These are phyloP conservation scores for Anhinga anhinga DNA, from an alignment of 2,113 vertebrate species.

Conservation along the genomic window DNA sequence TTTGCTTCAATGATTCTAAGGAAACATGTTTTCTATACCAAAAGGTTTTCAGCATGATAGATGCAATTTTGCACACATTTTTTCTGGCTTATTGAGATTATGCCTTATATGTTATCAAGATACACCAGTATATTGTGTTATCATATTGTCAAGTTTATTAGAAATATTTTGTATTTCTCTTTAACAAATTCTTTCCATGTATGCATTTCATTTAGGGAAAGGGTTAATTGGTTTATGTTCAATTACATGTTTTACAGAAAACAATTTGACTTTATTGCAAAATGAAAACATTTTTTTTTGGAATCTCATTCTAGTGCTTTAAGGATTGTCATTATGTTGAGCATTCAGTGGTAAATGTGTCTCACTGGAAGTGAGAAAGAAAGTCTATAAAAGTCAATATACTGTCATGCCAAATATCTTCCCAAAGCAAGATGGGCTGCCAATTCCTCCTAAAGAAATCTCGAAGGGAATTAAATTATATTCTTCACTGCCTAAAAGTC, in stretches of 20 bases:
- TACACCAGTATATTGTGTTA: background rate
- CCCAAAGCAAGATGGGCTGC: constrained; percentile 49
- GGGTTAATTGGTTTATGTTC: background rate
- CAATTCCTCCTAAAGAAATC: constrained; percentile 55
- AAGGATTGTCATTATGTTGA: constrained; percentile 50
- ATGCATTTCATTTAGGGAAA: background rate
- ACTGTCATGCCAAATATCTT: constrained; percentile 68
- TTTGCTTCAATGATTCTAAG: constrained; percentile 22
- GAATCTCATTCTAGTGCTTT: background rate
- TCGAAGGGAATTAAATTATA: constrained; percentile 68
- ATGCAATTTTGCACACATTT: background rate
- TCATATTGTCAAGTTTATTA: background rate
- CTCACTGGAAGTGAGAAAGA: constrained; percentile 52
- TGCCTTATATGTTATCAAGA: background rate
- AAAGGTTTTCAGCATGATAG: background rate
- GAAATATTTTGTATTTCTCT: background rate
- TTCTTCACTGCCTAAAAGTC: constrained; percentile 57
- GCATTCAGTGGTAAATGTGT: constrained; percentile 23
- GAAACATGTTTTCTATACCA: background rate
- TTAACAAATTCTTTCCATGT: background rate
- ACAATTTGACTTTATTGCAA: constrained; percentile 1
- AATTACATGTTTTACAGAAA: constrained; percentile 1
- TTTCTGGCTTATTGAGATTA: background rate
- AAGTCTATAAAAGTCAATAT: constrained; percentile 62
- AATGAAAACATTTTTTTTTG: constrained; percentile 25